Conservation (phyloP, 2,888 invertebrate species). For the Creontiades dilutus region DNA sequence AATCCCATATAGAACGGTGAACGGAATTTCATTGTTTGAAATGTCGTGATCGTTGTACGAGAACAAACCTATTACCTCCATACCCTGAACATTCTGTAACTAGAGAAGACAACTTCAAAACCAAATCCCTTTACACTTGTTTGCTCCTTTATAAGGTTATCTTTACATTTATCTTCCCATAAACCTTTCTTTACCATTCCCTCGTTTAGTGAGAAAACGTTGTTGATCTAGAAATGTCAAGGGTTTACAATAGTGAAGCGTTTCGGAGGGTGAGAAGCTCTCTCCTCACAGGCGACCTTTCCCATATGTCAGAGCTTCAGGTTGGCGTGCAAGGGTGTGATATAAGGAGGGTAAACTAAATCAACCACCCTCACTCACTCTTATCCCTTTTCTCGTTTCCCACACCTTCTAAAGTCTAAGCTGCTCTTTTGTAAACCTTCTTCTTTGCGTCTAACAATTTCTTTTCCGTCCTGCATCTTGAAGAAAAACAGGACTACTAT, state of each 20-base stretch:
- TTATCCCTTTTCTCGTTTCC: constrained; percentile 33
- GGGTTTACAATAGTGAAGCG: background rate
- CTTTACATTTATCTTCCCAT: constrained; percentile 50
- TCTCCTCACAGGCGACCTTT: constrained; percentile 45
- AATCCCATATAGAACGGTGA: background rate
- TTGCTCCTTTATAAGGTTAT: constrained; percentile 18
- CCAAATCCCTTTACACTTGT: background rate
- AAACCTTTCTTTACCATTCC: constrained; percentile 35
- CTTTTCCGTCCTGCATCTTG: background rate
- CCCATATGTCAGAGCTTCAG: constrained; percentile 48
- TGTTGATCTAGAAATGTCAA: constrained; percentile 50
- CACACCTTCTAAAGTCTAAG: background rate
- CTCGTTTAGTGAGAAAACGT: constrained; percentile 40
- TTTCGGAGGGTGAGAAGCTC: background rate
- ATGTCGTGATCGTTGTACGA: background rate
- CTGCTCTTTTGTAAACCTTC: background rate
- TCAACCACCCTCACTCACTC: constrained; percentile 32
- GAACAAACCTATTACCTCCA: background rate
- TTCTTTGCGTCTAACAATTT: background rate
- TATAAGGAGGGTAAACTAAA: constrained; percentile 52
- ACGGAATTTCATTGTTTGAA: no score
- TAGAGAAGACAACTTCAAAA: background rate
- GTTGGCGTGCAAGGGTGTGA: constrained; percentile 42
- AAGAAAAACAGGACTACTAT: no score
- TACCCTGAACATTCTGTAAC: background rate